phyloP scores from a whole-genome alignment of 2,797 vertebrate species.

The Zenarchopterus dispar region DNA sequence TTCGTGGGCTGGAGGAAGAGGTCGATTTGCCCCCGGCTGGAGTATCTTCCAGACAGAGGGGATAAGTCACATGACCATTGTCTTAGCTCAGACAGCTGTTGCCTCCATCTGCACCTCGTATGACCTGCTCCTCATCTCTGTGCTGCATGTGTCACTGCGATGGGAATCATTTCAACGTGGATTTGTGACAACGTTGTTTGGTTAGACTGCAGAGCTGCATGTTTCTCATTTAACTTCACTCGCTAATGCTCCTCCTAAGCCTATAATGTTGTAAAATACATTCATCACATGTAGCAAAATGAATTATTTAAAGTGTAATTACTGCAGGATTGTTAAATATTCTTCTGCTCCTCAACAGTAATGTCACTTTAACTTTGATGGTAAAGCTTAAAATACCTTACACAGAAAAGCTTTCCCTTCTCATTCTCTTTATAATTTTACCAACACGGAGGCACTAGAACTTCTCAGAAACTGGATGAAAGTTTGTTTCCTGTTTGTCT shows the following conservation, averaged over 20 bases:
- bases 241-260: neutral
- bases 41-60: slow-evolving; percentile 37
- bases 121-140: slow-evolving; percentile 36
- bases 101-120: slow-evolving; percentile 56
- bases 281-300: too few species aligned
- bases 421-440: too few species aligned
- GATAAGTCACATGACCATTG: slow-evolving; percentile 55
- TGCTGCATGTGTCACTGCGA: slow-evolving; percentile 12
- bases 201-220: neutral
- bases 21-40: slow-evolving; percentile 48
- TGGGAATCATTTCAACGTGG: neutral
- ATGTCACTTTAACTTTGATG: too few species aligned
- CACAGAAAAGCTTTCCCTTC: too few species aligned
- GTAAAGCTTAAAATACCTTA: too few species aligned
- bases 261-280: neutral
- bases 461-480: neutral
- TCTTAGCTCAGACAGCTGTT: slow-evolving; percentile 67
- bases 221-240: neutral
- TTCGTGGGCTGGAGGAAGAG: slow-evolving; percentile 47
- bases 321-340: too few species aligned
- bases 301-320: too few species aligned
- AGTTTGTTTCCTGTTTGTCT: neutral
- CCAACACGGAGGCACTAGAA: too few species aligned
- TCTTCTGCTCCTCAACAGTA: too few species aligned
- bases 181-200: slow-evolving; percentile 12